Conservation (phyloP, 1,140 invertebrate genomes). For the Zeugodacus cucurbitae region DNA sequence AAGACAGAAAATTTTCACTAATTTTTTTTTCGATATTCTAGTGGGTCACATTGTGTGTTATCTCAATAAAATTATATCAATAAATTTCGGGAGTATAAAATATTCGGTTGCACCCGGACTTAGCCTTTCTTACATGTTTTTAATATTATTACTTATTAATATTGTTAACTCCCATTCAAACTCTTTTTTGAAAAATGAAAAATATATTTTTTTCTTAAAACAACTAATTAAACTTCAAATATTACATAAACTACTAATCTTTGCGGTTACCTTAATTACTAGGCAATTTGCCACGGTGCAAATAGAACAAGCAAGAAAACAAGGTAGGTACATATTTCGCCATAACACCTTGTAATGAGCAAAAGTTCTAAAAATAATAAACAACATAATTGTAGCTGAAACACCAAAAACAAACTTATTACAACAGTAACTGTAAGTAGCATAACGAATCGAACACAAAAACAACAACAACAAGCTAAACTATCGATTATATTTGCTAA, state of each 20-base stretch:
- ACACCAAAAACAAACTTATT: neutral
- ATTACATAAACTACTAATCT: neutral
- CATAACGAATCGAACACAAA: neutral
- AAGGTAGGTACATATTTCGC: neutral
- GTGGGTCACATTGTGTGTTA: no score
- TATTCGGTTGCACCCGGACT: no score
- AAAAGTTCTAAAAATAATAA: neutral
- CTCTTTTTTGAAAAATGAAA: neutral
- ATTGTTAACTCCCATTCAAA: no score
- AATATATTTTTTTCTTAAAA: neutral
- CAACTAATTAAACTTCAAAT: neutral
- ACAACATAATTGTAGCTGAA: neutral
- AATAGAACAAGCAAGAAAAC: neutral
- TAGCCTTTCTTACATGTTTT: no score
- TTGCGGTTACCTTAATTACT: neutral
- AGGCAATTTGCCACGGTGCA: constrained; percentile 5
- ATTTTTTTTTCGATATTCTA: no score
- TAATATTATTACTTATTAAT: no score
- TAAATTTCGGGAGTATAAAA: no score
- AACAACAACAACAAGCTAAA: neutral
- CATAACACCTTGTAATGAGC: neutral
- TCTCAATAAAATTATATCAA: no score
- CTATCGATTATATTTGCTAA: neutral
- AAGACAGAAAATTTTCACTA: no score
- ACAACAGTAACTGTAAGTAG: neutral